phyloP scores from a whole-genome alignment of 2,797 vertebrate genomes.

The Pelobates cultripes region DNA sequence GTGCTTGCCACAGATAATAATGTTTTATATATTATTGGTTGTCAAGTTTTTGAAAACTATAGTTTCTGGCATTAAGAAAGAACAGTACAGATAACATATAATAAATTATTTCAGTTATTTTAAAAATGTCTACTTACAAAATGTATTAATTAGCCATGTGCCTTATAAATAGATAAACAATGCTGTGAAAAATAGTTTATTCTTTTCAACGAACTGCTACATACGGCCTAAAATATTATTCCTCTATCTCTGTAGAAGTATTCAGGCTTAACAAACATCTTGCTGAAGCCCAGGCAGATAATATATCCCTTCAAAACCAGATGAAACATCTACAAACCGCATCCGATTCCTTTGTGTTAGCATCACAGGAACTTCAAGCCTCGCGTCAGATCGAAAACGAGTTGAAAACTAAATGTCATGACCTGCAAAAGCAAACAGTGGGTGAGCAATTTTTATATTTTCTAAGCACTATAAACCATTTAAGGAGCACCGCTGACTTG shows the following conservation, averaged over 20 bases:
- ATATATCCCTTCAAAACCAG: conserved; percentile 69
- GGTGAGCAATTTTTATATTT: conserved; percentile 63
- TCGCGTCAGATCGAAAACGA: conserved; percentile 67
- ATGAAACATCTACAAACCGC: conserved; percentile 64
- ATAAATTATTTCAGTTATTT: no score
- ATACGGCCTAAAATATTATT: not conserved
- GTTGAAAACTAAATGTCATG: conserved; percentile 68
- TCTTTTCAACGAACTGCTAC: no score
- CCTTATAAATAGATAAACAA: no score
- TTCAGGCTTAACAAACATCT: conserved; percentile 68
- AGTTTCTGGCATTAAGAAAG: no score
- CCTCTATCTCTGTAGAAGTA: conserved; percentile 68
- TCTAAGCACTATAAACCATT: not conserved
- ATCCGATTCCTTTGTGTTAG: conserved; percentile 64
- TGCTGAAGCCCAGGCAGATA: conserved; percentile 64
- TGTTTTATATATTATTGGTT: no score
- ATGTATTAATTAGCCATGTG: no score
- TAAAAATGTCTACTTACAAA: no score
- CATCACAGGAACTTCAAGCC: conserved; percentile 70
- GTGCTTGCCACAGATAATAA: no score
- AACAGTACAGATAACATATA: no score
- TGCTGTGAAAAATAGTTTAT: no score
- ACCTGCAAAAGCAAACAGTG: conserved; percentile 70
- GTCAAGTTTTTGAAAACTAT: no score
- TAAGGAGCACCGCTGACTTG: not conserved